phyloP scores from a whole-genome alignment of 1,140 invertebrate species.

The Listronotus oregonensis region DNA sequence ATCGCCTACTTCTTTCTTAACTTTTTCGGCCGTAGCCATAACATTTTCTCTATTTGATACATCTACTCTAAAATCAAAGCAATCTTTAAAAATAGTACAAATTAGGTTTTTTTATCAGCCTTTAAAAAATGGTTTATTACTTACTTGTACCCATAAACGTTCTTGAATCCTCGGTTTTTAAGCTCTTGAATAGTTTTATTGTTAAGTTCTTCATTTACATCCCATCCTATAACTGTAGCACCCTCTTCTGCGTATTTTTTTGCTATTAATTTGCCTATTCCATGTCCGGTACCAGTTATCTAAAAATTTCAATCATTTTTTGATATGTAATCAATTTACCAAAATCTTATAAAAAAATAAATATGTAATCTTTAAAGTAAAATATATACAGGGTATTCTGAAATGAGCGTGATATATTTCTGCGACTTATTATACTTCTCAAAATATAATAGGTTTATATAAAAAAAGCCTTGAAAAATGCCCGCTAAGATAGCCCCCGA shows the following conservation, averaged over 20 bases:
- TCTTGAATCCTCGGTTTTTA: constrained; percentile 52
- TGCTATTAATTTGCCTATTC: constrained; percentile 86
- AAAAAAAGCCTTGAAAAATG: too few relatives aligned
- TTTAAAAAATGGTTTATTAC: constrained; percentile 36
- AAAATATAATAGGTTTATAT: too few relatives aligned
- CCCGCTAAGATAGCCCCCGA: too few relatives aligned
- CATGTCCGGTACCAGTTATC: constrained; percentile 90
- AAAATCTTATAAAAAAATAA: too few relatives aligned
- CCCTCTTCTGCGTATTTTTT: constrained; percentile 77
- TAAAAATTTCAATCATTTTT: constrained; percentile 52
- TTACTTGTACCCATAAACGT: constrained; percentile 63
- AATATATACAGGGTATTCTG: too few relatives aligned
- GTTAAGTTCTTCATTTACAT: constrained; percentile 80
- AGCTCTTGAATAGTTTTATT: constrained; percentile 67
- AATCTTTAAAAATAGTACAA: too few relatives aligned
- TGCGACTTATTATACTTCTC: too few relatives aligned
- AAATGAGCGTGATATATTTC: too few relatives aligned
- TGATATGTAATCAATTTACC: too few relatives aligned
- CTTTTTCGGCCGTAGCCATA: constrained; percentile 53
- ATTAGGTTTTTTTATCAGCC: too few relatives aligned
- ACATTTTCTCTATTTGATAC: constrained; percentile 62
- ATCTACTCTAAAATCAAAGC: constrained; percentile 62
- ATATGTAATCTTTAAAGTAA: too few relatives aligned
- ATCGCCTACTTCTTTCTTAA: constrained; percentile 67
- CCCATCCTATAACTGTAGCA: constrained; percentile 84